Conservation (phyloP, 1,140 invertebrate genomes). For the Neotoxoptera formosana region DNA sequence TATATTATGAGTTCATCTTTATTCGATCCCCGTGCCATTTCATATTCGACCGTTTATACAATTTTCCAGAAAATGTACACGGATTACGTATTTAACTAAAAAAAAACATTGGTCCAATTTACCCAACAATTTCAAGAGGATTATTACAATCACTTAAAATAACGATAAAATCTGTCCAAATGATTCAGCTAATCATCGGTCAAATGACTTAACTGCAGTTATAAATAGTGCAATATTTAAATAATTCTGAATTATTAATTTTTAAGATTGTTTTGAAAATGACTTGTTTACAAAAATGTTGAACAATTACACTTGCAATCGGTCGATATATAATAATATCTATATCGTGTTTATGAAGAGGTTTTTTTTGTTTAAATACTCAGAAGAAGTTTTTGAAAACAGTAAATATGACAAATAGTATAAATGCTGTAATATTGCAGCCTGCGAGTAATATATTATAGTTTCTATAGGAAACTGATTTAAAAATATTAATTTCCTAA, state of each 20-base stretch:
- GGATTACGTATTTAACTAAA: not conserved
- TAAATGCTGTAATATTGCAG: not conserved
- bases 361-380: not conserved
- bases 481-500: constrained; percentile 1
- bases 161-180: not conserved
- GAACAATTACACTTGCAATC: not conserved
- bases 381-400: not conserved
- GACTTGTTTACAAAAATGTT: not conserved
- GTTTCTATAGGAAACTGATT: not conserved
- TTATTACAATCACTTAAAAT: not conserved
- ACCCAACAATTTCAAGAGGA: not conserved
- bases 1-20: not conserved
- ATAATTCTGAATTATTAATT: not conserved
- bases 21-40: not conserved
- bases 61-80: not conserved
- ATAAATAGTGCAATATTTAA: not conserved
- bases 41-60: not conserved
- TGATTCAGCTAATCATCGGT: not conserved
- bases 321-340: not conserved
- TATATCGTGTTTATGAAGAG: not conserved
- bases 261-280: not conserved
- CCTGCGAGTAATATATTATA: not conserved
- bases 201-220: not conserved
- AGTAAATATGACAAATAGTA: not conserved
- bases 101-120: not conserved